A percentile compares a stretch with the other conserved stretches of the same genome.
These are phyloP conservation scores for Thryonomys swinderianus DNA, from an alignment of 2,113 vertebrate genomes.

Conservation along the genomic window DNA sequence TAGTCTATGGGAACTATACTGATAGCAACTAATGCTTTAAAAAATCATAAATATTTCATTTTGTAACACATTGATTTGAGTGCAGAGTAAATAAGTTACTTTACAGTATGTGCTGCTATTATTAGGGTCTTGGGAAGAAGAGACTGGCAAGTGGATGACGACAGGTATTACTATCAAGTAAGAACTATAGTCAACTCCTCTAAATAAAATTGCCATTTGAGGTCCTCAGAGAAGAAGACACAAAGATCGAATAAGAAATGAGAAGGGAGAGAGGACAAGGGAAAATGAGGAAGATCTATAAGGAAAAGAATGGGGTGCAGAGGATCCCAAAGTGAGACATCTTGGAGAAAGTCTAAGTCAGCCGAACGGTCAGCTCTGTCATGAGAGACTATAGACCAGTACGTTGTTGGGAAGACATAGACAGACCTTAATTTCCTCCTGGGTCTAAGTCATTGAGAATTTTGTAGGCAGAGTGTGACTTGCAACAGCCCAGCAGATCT, in stretches of 20 bases:
- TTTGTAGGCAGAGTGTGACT: neutral
- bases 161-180: neutral
- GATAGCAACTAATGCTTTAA: constrained; percentile 3
- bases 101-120: neutral
- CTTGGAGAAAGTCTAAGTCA: neutral
- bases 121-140: neutral
- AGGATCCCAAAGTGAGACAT: neutral
- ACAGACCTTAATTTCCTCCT: neutral
- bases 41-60: neutral
- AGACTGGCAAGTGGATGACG: neutral
- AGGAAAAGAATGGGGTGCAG: neutral
- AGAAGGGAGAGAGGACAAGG: neutral
- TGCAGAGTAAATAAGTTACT: constrained; percentile 7
- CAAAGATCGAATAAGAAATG: neutral
- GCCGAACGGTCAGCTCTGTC: neutral
- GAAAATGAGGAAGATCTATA: neutral
- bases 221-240: neutral
- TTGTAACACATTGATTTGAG: neutral
- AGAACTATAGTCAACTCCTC: neutral
- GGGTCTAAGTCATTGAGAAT: neutral
- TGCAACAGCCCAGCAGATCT: neutral
- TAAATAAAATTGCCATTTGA: neutral
- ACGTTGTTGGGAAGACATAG: neutral
- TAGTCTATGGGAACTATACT: neutral
- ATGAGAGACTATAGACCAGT: neutral